Evolutionary conservation across 2,888 invertebrate genomes (phyloP), one percentile per base, ranked within the genome.

Genomic region (Phragmatobia fuliginosa): DNA sequence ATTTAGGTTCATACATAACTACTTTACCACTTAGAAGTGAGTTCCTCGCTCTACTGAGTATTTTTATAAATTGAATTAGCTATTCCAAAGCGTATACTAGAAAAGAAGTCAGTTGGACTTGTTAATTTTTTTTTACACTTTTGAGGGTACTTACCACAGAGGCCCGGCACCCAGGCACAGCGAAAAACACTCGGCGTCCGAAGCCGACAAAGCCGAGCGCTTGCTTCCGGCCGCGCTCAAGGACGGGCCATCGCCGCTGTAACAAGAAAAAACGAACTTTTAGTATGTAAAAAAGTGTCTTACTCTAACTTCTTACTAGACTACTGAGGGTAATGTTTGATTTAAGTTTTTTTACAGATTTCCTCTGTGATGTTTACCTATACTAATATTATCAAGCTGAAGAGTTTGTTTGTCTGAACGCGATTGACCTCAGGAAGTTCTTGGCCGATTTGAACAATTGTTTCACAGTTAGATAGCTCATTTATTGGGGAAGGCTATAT

Each of bases 151-250:
- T 88, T 72, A 94, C 98, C 98, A 99, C 99, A 98, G 99, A 99
- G 99, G 99, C 99, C 99, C 99, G 96, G 98, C 97, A 95, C 98
- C 99, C 97, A 99, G 98, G 97, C 98, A 97, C 96, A 97, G 96
- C 96, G 96, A 97, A 94, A 96, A 97, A 90, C 96, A 97, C 91
- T 97, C 96, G 95, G 96, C 96, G 94, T 96, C 96, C 91, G 96
- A 96, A 88, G 96, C 96, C 93, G 96, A 96, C 91, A 96, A 92
- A 90, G 96, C 96, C 88, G 97, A 96, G 78, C 96, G 96, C 92
- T 96, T 96, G 95, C 95, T 96, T 80, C 94, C 95, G 77, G 91
- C 91, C 68, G 91, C 90, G 88, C 87, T 92, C 92, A 94, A 76
- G 69, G 94, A 90, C 84, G 92, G 92, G 79, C 91, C 91, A 82